Base-by-base conservation (phyloP, 2,888 invertebrate genomes). In the Drosophila borealis region DNA sequence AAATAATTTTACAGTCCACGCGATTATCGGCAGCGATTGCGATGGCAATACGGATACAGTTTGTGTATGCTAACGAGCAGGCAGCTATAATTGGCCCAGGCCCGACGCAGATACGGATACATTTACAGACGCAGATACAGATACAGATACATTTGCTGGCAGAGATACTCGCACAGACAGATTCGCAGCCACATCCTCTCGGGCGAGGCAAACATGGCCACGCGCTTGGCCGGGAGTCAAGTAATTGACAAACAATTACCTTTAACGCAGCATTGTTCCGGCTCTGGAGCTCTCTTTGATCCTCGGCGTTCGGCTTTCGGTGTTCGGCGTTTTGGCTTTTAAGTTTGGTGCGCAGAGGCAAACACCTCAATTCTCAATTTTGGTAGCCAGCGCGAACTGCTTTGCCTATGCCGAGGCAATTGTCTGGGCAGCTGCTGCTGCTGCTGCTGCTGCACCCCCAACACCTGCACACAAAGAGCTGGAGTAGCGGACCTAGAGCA, bases 241-340 rank as follows among this genome's bases (percentile, higher is more conserved):
- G 90, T 90, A 90, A 90, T 91, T 90, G 90, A 90, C 90, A 91
- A 90, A 90, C 90, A 90, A 91, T 90, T 90, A 91, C 90, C 90
- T 90, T 83, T 89, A 89, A 89, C 88, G 87, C 89, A 89, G 86
- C 88, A 88, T 89, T 88, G 90, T 89, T 86, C 67, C 69, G 65
- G 64, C 70, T 74, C 53, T 67, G 71, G 44, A 21, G 66, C 49
- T 41, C 37, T 34, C 73, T 83, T 83, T 83, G 88, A 88, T 88
- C 88, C 74, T 75, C 50, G 60, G 61, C 62, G 55, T 56, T 19
- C 54, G 41, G n/a, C 33, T 57, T 49, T 71, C 64, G 68, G 76
- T 50, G 49, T 74, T 69, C 88, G 83, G 83, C 89, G 49, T 72
- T 88, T 78, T 62, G 70, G 57, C 89, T 89, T 83, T 83, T 49